These are phyloP conservation scores for Achlya flavicornis DNA, from an alignment of 2,888 invertebrate genomes.

Conservation along the genomic window DNA sequence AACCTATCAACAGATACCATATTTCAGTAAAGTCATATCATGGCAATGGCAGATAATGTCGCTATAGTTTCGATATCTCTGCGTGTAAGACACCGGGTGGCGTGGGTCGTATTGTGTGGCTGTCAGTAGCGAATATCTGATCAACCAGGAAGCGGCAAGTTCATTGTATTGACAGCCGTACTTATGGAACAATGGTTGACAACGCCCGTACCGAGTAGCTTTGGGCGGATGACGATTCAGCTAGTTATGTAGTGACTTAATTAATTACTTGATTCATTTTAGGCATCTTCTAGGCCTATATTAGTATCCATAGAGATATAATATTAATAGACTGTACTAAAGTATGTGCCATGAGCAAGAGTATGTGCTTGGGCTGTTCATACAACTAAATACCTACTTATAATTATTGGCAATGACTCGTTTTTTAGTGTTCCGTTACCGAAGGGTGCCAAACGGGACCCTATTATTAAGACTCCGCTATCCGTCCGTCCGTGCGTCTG, in stretches of 20 bases:
- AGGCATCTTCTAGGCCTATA: neutral
- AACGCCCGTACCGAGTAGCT: constrained; percentile 18
- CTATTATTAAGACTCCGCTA: too few species aligned
- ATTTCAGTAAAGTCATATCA: neutral
- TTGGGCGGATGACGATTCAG: constrained; percentile 5
- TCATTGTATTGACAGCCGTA: constrained; percentile 48
- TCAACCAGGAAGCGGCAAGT: constrained; percentile 52
- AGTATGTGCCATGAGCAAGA: too few species aligned
- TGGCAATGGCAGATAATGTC: constrained; percentile 3
- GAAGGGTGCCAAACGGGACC: too few species aligned
- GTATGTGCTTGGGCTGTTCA: too few species aligned
- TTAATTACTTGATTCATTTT: neutral
- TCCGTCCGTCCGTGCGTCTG: too few species aligned
- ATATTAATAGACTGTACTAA: too few species aligned
- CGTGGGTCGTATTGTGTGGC: constrained; percentile 45
- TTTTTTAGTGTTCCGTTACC: too few species aligned
- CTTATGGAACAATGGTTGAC: constrained; percentile 30
- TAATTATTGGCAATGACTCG: too few species aligned
- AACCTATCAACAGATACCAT: neutral
- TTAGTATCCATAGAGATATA: too few species aligned
- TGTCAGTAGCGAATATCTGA: constrained; percentile 48
- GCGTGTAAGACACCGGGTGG: constrained; percentile 14
- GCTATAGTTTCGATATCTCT: constrained; percentile 9
- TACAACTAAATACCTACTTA: too few species aligned
- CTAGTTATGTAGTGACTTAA: constrained; percentile 5